Base-by-base conservation (phyloP, 2,797 vertebrate species). In the Thaleichthys pacificus region DNA sequence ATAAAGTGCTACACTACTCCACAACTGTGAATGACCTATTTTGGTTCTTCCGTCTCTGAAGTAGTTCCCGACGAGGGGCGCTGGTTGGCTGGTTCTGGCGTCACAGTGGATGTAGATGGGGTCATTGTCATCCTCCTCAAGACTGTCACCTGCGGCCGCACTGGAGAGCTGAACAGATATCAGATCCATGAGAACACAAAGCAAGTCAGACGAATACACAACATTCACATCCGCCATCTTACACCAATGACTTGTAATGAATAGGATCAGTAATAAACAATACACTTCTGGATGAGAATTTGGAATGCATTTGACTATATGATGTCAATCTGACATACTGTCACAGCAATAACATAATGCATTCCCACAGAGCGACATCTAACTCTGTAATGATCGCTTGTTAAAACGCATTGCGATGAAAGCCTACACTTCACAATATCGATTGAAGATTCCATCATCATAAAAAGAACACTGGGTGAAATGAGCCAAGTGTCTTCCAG, bases 41-140 rank as follows among this genome's bases (percentile, higher is more conserved):
- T 91, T 91, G 54, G 89, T 93, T 70, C 12, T 87, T 26, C 93
- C 88, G 63, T 95, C 91, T 73, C 83, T 87, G 88, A 94, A 94
- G 88, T 89, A 90, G 82, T 92, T 94, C 51, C 89, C 88, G 1
- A 61, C 66, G 72, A 78, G 81, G 2, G 77, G 74, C 8, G 28
- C 26, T 3, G 78, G 19, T 28, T 78, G 84, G 21, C 71, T 76
- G 3, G 71, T 79, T 19, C 64, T 77, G 60, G 72, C 75, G 2
- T 83, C 61, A 21, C 76, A 75, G 19, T 85, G 80, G n/a, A 83
- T 26, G 12, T 82, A 80, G 66, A 88, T 69, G 4, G 82, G 75
- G 77, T 91, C 81, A 14, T 83, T 81, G 0, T 61, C 74, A 0
- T 76, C 78, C 7, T 77, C 57, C 17, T 83, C 80, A 49, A 47